A percentile compares a stretch with the other conserved stretches of the same genome.
Conservation (phyloP, 2,888 invertebrate species). For the Chrysomela aeneicollis region DNA sequence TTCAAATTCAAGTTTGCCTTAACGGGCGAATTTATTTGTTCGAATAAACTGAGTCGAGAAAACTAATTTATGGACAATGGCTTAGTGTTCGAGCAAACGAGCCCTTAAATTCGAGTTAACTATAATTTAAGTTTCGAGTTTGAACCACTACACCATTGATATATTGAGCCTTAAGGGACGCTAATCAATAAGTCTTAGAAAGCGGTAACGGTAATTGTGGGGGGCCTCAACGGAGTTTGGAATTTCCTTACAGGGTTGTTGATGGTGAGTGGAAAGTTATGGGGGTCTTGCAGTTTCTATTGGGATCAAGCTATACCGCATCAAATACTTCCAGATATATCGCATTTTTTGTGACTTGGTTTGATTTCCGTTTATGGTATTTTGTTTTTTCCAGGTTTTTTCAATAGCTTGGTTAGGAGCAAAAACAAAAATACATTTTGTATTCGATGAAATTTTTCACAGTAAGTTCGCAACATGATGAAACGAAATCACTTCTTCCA, state of each 20-base stretch:
- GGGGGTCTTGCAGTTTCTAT: no score
- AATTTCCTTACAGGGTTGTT: slow-evolving; percentile 19
- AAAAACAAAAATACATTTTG: no score
- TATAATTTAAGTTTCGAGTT: slow-evolving; percentile 38
- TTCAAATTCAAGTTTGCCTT: slow-evolving; percentile 21
- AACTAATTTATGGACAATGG: slow-evolving; percentile 36
- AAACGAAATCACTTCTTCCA: no score
- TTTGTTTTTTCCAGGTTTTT: no score
- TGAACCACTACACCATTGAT: slow-evolving; percentile 36
- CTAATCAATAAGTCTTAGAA: slow-evolving; percentile 38
- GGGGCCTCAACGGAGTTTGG: slow-evolving; percentile 23
- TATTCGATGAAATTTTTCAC: no score
- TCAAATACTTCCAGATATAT: no score
- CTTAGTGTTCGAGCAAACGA: slow-evolving; percentile 23
- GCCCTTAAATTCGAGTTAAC: slow-evolving; percentile 35
- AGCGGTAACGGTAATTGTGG: slow-evolving; percentile 31
- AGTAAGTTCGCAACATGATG: no score
- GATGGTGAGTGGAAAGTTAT: slow-evolving; percentile 16
- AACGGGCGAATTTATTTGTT: slow-evolving; percentile 24
- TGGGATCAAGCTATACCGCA: no score
- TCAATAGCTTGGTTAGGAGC: no score
- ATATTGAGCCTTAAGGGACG: slow-evolving; percentile 37
- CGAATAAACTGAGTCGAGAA: slow-evolving; percentile 30
- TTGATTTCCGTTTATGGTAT: no score
- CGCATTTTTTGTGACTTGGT: no score